phyloP scores from a whole-genome alignment of 2,113 vertebrate species.

The Catagonus wagneri region DNA sequence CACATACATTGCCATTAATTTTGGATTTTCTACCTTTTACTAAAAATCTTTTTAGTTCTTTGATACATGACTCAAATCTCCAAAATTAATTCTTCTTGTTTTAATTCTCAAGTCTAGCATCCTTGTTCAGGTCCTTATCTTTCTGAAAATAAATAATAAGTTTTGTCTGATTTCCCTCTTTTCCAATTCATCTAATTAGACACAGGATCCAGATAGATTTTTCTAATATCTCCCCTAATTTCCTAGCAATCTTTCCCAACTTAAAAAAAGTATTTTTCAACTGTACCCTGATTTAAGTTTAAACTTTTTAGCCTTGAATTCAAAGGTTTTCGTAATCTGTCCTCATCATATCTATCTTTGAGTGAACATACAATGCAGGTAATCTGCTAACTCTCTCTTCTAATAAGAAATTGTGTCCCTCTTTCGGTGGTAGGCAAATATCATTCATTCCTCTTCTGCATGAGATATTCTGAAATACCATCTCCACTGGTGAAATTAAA shows the following conservation, averaged over 20 bases:
- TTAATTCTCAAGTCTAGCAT: background rate
- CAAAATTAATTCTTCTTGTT: background rate
- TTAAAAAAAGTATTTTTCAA: background rate
- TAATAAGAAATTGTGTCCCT: background rate
- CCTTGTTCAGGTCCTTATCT: background rate
- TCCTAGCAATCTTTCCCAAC: background rate
- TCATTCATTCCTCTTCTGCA: background rate
- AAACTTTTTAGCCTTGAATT: background rate
- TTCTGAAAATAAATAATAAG: background rate
- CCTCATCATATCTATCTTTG: background rate
- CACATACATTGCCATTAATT: background rate
- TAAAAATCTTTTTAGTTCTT: background rate
- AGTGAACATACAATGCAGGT: background rate
- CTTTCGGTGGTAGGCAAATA: background rate
- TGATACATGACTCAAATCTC: background rate
- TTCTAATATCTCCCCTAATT: background rate
- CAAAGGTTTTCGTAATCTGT: background rate
- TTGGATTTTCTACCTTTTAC: background rate
- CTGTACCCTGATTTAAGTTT: background rate
- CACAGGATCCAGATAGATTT: background rate
- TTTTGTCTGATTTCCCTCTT: background rate
- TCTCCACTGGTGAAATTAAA: background rate
- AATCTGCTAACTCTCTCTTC: background rate
- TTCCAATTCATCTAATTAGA: background rate
- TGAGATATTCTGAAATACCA: background rate